A percentile compares a stretch with the other conserved stretches of the same genome.
These are phyloP conservation scores for Suricata suricatta DNA, from an alignment of 2,113 vertebrate species.

Conservation along the genomic window DNA sequence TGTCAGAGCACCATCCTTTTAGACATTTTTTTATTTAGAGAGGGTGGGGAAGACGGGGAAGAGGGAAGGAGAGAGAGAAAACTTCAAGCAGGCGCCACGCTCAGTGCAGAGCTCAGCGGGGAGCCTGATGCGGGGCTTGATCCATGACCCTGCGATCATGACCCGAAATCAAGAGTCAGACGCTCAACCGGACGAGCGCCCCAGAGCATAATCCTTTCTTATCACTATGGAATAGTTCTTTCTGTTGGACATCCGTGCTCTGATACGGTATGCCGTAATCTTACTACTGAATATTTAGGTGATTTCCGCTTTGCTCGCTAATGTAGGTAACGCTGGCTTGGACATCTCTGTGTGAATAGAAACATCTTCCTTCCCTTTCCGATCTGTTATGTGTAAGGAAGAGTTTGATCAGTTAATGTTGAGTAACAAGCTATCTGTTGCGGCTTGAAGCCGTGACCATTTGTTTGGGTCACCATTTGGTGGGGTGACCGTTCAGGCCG, in stretches of 20 bases:
- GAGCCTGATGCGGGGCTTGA: too few species aligned
- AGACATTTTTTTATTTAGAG: too few species aligned
- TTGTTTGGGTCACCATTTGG: neutral
- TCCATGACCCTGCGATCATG: too few species aligned
- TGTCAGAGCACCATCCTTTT: neutral
- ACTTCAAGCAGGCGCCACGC: too few species aligned
- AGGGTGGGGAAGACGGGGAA: too few species aligned
- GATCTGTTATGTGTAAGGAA: neutral
- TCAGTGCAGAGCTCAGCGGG: too few species aligned
- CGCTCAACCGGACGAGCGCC: too few species aligned
- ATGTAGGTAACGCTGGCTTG: neutral
- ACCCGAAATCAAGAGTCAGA: too few species aligned
- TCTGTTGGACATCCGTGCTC: neutral
- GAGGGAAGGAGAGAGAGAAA: too few species aligned
- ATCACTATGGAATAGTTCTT: neutral
- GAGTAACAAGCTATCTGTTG: neutral
- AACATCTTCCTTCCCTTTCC: neutral
- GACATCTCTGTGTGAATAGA: neutral
- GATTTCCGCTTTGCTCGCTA: neutral
- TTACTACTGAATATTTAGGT: neutral
- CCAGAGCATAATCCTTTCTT: neutral
- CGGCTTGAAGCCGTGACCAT: neutral
- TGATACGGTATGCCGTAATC: neutral
- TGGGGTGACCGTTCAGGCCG: accelerated
- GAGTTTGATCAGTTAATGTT: neutral